Percentiles rank a stretch among this genome's conserved stretches.
Evolutionary conservation across 1,140 invertebrate genomes (phyloP).

Genomic region (Drosophila sulfurigaster): DNA sequence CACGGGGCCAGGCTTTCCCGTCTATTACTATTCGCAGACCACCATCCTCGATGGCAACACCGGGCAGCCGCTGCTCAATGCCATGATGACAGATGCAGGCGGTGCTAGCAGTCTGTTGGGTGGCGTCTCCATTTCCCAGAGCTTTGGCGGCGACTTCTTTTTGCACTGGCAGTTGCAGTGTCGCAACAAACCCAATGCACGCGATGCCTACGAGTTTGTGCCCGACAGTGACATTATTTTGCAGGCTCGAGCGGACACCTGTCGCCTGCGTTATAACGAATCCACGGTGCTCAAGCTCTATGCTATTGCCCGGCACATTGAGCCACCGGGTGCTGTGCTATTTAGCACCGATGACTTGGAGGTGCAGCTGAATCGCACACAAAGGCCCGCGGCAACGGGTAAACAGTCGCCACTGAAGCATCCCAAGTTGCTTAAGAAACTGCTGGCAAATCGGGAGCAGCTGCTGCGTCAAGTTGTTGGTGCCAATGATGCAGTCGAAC

Average conservation of each 20-base stretch:
- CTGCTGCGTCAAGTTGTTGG: conserved; percentile 62
- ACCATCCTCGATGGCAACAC: conserved; percentile 89
- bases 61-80: conserved; percentile 88
- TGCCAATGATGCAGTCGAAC: conserved; percentile 29
- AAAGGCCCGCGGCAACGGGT: conserved; percentile 51
- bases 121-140: conserved; percentile 82
- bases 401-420: conserved; percentile 81
- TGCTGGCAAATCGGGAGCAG: conserved; percentile 75
- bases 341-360: conserved; percentile 87
- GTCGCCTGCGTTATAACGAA: conserved; percentile 90
- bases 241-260: conserved; percentile 89
- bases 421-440: conserved; percentile 82
- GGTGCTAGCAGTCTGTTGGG: conserved; percentile 86
- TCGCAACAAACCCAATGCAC: conserved; percentile 85
- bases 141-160: conserved; percentile 83
- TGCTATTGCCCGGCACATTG: conserved; percentile 89
- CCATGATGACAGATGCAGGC: conserved; percentile 89
- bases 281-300: conserved; percentile 88
- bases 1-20: conserved; percentile 90
- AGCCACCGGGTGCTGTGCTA: conserved; percentile 89
- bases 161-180: conserved; percentile 84
- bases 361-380: conserved; percentile 79
- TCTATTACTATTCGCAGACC: conserved; percentile 91
- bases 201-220: conserved; percentile 88
- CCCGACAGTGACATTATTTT: conserved; percentile 88